Percentiles rank a stretch among this genome's conserved stretches.
phyloP scores from a whole-genome alignment of 2,113 vertebrate genomes.

The Paralichthys olivaceus region DNA sequence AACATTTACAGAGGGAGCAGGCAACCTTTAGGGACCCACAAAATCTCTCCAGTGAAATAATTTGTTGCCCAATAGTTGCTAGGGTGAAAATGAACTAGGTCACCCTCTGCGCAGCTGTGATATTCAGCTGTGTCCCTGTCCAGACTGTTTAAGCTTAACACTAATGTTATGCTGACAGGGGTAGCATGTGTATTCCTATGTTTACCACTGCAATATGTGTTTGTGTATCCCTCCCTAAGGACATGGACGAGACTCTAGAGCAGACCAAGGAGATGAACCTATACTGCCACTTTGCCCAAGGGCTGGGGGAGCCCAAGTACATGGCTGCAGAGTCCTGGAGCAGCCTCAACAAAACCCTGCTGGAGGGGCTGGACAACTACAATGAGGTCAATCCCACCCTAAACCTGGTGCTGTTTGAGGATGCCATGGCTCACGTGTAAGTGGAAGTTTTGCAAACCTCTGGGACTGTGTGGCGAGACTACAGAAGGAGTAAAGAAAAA shows the following conservation, averaged over 20 bases:
- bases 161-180: conserved; percentile 58
- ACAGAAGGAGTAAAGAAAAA: too few species aligned
- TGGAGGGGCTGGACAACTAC: conserved; percentile 90
- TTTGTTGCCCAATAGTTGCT: conserved; percentile 32
- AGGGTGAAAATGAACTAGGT: conserved; percentile 68
- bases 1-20: conserved; percentile 20
- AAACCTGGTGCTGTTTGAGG: conserved; percentile 94
- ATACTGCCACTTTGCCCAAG: conserved; percentile 92
- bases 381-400: conserved; percentile 93
- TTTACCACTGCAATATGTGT: conserved; percentile 34
- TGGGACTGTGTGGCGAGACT: not conserved
- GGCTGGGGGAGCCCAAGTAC: conserved; percentile 87
- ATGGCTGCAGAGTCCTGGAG: conserved; percentile 88
- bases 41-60: conserved; percentile 37
- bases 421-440: conserved; percentile 95
- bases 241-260: conserved; percentile 82
- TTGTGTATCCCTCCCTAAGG: conserved; percentile 74
- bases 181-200: conserved; percentile 48
- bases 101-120: conserved; percentile 59
- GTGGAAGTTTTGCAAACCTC: conserved; percentile 51
- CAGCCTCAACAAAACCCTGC: conserved; percentile 85
- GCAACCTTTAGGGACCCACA: conserved; percentile 4
- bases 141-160: conserved; percentile 60
- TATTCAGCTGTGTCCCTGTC: conserved; percentile 71
- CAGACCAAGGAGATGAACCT: conserved; percentile 85